A percentile compares a stretch with the other conserved stretches of the same genome.
Evolutionary conservation across 2,797 vertebrate genomes (phyloP).

Genomic region (Choloepus didactylus): DNA sequence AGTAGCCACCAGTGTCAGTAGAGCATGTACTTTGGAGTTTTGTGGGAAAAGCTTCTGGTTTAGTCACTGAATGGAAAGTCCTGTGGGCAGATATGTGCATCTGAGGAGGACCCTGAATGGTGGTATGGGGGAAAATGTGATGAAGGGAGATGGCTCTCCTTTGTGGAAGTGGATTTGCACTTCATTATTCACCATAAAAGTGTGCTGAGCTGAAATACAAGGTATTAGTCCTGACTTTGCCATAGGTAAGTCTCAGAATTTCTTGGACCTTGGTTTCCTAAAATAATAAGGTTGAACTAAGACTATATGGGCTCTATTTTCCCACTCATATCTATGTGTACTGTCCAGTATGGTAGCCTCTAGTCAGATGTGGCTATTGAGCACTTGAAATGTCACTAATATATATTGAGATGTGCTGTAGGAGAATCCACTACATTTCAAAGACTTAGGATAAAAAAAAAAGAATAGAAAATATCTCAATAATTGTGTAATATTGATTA

Average conservation of each 20-base stretch:
- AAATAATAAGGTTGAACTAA: background rate
- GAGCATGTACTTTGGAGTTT: background rate
- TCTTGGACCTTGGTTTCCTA: conserved; percentile 3
- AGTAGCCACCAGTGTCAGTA: no score
- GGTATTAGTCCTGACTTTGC: background rate
- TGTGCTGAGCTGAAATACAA: background rate
- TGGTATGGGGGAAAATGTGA: background rate
- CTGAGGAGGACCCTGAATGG: background rate
- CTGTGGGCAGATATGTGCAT: background rate
- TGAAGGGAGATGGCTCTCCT: background rate
- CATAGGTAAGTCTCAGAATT: conserved; percentile 16
- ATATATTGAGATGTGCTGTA: background rate
- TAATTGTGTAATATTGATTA: conserved; percentile 14
- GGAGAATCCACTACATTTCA: background rate
- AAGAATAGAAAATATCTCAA: background rate
- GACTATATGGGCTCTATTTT: background rate
- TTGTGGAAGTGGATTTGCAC: background rate
- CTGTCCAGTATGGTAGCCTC: fast-evolving
- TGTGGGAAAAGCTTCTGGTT: background rate
- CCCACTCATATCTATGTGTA: background rate
- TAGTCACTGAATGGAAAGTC: background rate
- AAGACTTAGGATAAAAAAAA: background rate
- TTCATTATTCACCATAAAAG: background rate
- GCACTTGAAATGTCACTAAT: background rate
- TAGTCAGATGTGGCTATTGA: background rate